A percentile compares a stretch with the other conserved stretches of the same genome.
Evolutionary conservation across 2,113 vertebrate species (phyloP).

Genomic region (Thomomys bottae): DNA sequence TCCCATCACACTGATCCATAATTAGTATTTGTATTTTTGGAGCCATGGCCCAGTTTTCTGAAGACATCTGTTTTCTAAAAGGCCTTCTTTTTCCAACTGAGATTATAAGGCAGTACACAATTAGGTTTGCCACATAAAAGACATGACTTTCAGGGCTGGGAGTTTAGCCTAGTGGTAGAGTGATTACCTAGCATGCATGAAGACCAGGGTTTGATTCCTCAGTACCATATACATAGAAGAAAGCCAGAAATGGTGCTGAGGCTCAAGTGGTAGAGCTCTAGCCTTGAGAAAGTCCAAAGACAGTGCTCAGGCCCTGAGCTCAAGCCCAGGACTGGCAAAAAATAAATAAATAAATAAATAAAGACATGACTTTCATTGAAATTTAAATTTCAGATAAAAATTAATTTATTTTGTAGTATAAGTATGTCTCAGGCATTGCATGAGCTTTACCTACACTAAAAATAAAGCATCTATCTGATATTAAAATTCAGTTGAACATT

Average conservation of each 20-base stretch:
- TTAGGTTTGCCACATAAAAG: slow-evolving; percentile 40
- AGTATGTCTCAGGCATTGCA: neutral
- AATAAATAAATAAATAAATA: too few species aligned
- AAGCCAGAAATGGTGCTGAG: too few species aligned
- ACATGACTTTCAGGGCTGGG: neutral
- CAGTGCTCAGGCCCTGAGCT: too few species aligned
- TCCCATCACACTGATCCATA: slow-evolving; percentile 14
- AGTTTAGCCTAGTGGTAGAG: too few species aligned
- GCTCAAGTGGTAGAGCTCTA: too few species aligned
- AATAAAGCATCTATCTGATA: slow-evolving; percentile 22
- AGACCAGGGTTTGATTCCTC: too few species aligned
- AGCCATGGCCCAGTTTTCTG: slow-evolving; percentile 69
- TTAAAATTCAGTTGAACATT: neutral
- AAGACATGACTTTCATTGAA: slow-evolving; percentile 23
- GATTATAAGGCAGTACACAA: slow-evolving; percentile 45
- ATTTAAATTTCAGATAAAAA: slow-evolving; percentile 43
- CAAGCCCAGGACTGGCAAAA: too few species aligned
- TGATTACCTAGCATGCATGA: too few species aligned
- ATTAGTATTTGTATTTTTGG: slow-evolving; percentile 61
- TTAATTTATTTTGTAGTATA: neutral
- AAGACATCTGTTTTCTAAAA: slow-evolving; percentile 74
- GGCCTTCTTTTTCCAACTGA: slow-evolving; percentile 51
- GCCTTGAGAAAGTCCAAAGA: too few species aligned
- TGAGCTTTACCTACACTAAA: neutral
- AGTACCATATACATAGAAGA: too few species aligned